These are phyloP conservation scores for Sepiola atlantica DNA, from an alignment of 2,888 invertebrate genomes.

Conservation along the genomic window DNA sequence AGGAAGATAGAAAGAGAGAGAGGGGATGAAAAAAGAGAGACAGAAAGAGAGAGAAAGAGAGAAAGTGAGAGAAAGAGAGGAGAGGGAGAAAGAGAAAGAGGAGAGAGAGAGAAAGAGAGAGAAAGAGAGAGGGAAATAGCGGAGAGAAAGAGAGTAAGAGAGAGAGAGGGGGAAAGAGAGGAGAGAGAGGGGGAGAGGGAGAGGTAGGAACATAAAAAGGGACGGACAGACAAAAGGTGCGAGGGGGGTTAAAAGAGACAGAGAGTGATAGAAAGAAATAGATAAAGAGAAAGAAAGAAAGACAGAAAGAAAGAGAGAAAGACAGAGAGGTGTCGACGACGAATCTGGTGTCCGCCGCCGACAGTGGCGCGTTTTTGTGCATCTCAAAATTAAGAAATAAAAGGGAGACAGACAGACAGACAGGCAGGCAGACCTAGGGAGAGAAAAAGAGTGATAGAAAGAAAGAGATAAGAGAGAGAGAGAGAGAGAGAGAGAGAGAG, in stretches of 20 bases:
- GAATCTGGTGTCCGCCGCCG: not conserved
- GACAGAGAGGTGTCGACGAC: not conserved
- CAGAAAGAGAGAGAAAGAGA: not conserved
- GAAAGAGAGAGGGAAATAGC: not conserved
- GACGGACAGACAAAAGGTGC: not conserved
- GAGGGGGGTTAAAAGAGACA: not conserved
- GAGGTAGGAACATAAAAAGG: not conserved
- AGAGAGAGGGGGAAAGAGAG: not conserved
- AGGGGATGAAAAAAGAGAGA: not conserved
- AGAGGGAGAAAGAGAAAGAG: too few relatives aligned
- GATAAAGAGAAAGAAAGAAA: not conserved
- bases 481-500: not conserved
- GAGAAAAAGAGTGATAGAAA: not conserved
- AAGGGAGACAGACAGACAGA: too few relatives aligned
- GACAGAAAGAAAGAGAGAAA: not conserved
- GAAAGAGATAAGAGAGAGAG: not conserved
- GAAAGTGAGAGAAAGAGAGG: not conserved
- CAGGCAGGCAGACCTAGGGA: too few relatives aligned
- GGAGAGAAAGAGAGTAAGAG: not conserved
- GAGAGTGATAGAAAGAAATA: not conserved
- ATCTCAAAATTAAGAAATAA: too few relatives aligned
- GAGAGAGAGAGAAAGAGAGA: not conserved
- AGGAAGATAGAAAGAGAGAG: not conserved
- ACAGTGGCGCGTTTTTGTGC: too few relatives aligned
- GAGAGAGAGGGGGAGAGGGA: not conserved